Evolutionary conservation across 2,113 vertebrate species (phyloP), one percentile per base, ranked within the genome.

Genomic region (Urocolius indicus): DNA sequence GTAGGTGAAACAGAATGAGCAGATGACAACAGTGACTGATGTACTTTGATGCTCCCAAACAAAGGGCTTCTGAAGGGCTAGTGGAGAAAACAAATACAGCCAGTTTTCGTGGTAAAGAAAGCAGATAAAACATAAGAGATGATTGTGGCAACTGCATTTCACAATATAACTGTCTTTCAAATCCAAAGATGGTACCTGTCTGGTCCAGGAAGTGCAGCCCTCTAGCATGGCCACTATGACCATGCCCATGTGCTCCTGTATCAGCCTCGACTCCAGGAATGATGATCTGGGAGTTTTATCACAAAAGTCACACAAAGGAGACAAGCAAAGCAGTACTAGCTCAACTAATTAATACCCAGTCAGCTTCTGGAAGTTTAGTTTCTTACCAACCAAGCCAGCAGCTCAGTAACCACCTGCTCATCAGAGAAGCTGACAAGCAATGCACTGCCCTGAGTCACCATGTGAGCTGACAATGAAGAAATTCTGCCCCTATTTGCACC

Each of bases 391-490:
- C 41, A 29, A 46, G 21, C 21, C 57, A 72, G 68, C 48, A 51
- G 54, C 80, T 63, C 55, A 5, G 61, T 18, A 65, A 38, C 30
- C 41, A 21, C 61, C 20, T 5, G 63, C 43, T 23, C 27, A 30
- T 5, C 9, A 4, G 30, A 49, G 55, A 4, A 62, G 27, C 5
- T 10, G 74, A 52, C 54, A 43, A 52, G 49, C 13, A 6, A 38
- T 4, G 62, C 19, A 1, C 49, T 26, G 45, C 29, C 1, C 0
- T 10, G 24, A 90, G 62, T 57, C 78, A 79, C 72, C 8, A 3
- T 0, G 8, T 4, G 21, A 83, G 17, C 38, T 1, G 2, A 11
- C 0, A 2, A 16, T 24, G 61, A 55, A 66, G 71, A 84, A 62
- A 81, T 30, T 30, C 36, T 36, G 27, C 26, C 54, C 29, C 18